Base-by-base conservation (phyloP, 2,797 vertebrate species). In the Neosilurus hyrtlii region DNA sequence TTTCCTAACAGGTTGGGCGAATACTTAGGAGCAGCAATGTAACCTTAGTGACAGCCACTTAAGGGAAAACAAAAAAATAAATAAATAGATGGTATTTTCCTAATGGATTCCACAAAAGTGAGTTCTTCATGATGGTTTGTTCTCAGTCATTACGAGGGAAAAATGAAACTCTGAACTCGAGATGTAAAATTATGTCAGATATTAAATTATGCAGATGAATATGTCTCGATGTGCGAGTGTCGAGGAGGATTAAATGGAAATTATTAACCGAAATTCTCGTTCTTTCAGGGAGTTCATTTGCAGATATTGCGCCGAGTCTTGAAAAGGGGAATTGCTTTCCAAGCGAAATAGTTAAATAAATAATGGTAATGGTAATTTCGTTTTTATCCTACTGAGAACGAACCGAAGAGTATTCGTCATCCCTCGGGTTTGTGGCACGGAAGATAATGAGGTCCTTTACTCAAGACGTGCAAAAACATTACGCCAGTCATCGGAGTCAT, bases 251-350 rank as follows among this genome's bases (percentile, higher is more conserved):
- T 43, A 86, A 83, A 82, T 85, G 81, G 62, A 43, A 74, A 82
- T 61, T 79, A 84, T 84, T 85, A 82, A 89, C 85, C 86, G 85
- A 89, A 90, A 77, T 86, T 66, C 54, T 78, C 59, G 22, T 79
- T 75, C 51, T 76, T 81, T 49, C 16, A 37, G 26, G 7, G 79
- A 81, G 83, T 67, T 87, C 22, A 89, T 92, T 91, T 90, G 88
- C 89, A 79, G 76, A 81, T 77, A 85, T 86, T 75, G 63, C 59
- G 66, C 82, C 73, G 72, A 79, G 82, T 79, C 54, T 20, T 66
- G 83, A 71, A 83, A 74, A 75, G 63, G 26, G 62, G 71, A 80
- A 59, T 83, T 70, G 63, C 57, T 68, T 85, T 79, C 81, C 52
- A 75, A 12, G 63, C 49, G 10, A 73, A 73, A 78, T 37, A 80